Percentiles rank a stretch among this genome's conserved stretches.
Evolutionary conservation across 2,797 vertebrate genomes (phyloP).

Genomic region (Neosalanx taihuensis): DNA sequence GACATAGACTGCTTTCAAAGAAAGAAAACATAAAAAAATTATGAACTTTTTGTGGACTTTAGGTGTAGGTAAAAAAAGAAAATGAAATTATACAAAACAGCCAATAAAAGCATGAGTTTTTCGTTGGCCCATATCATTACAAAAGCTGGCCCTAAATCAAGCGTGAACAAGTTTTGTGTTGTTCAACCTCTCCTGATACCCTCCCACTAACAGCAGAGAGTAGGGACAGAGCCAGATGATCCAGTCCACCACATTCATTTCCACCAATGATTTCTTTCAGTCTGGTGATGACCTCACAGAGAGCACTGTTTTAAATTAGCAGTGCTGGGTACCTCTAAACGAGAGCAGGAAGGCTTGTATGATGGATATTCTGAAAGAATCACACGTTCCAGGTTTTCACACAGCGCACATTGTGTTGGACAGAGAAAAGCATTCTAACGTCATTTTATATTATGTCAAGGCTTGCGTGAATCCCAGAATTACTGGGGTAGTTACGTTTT

Average conservation of each 20-base stretch:
- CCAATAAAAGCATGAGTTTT: constrained; percentile 69
- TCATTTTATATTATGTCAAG: constrained; percentile 67
- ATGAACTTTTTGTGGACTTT: constrained; percentile 68
- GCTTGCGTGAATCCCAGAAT: constrained; percentile 50
- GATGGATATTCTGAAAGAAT: constrained; percentile 75
- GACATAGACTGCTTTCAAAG: constrained; percentile 55
- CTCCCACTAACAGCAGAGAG: constrained; percentile 32
- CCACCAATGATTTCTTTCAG: constrained; percentile 65
- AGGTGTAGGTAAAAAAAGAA: constrained; percentile 60
- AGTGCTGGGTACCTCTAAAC: constrained; percentile 73
- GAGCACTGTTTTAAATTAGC: constrained; percentile 80
- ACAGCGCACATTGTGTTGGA: constrained; percentile 63
- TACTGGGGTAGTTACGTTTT: constrained; percentile 56
- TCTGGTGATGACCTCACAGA: constrained; percentile 63
- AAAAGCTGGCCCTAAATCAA: constrained; percentile 76
- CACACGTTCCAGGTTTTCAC: constrained; percentile 62
- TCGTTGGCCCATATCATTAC: constrained; percentile 61
- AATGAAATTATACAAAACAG: constrained; percentile 65
- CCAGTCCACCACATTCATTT: constrained; percentile 59
- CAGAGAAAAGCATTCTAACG: constrained; percentile 63
- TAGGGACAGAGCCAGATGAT: constrained; percentile 39
- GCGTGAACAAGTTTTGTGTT: constrained; percentile 63
- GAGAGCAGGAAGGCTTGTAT: constrained; percentile 71
- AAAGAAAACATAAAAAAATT: constrained; percentile 68
- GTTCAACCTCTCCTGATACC: constrained; percentile 51